Evolutionary conservation across 1,140 invertebrate genomes (phyloP).

Genomic region (Danaus plexippus): DNA sequence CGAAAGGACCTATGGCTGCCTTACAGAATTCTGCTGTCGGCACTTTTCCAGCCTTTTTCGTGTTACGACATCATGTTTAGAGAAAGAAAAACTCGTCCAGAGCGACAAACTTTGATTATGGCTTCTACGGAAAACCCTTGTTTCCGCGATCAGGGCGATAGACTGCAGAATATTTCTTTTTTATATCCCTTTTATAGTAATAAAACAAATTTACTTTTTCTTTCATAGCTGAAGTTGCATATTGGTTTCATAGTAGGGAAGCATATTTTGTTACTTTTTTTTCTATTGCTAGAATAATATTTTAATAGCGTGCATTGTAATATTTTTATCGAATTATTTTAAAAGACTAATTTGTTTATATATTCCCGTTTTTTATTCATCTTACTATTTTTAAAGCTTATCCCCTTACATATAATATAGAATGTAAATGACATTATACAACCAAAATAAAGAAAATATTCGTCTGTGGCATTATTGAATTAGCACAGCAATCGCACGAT

Average conservation of each 20-base stretch:
- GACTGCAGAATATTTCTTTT: conserved; percentile 62
- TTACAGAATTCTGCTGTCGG: conserved; percentile 53
- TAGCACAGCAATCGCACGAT: conserved; percentile 47
- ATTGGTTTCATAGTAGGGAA: conserved; percentile 17
- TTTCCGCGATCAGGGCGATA: conserved; percentile 58
- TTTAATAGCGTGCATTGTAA: too few species aligned
- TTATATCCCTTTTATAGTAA: conserved; percentile 66
- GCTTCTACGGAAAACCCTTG: conserved; percentile 62
- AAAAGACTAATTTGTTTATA: too few species aligned
- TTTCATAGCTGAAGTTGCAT: conserved; percentile 37
- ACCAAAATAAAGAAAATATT: neutral
- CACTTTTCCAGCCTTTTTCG: conserved; percentile 64
- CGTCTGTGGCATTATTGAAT: conserved; percentile 54
- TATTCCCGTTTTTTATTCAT: too few species aligned
- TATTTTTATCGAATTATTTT: too few species aligned
- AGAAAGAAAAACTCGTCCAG: conserved; percentile 66
- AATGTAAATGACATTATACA: too few species aligned
- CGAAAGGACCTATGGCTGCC: conserved; percentile 33
- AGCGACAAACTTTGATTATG: conserved; percentile 69
- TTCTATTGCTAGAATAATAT: conserved; percentile 34
- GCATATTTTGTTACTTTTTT: conserved; percentile 42
- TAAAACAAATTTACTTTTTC: conserved; percentile 68
- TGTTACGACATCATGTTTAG: conserved; percentile 68
- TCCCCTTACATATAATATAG: too few species aligned
- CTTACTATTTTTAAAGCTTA: too few species aligned